Evolutionary conservation across 2,797 vertebrate genomes (phyloP), one percentile per base, ranked within the genome.

Genomic region (Loriculus beryllinus): DNA sequence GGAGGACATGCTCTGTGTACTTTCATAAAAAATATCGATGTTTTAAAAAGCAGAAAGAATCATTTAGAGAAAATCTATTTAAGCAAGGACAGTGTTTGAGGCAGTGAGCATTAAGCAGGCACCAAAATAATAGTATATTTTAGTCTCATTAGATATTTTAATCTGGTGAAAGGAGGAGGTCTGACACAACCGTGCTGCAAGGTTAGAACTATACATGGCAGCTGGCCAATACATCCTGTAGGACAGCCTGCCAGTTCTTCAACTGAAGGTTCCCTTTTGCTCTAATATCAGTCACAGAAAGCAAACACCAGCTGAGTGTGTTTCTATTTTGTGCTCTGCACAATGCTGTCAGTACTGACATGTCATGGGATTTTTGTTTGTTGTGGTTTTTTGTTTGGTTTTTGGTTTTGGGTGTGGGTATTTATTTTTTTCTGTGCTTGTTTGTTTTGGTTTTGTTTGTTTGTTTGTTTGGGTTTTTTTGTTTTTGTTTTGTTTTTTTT

Each of bases 291-390:
- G 10, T 45, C 62, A 57, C 65, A 71, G 57, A 49, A 76, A 45
- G 47, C 45, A 74, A 78, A 33, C 31, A 31, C 3, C 45, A 70
- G 56, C 23, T 6, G 3, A 82, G 16, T 2, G 43, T 0, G 0
- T 20, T 75, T 60, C 79, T 47, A 6, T 57, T 82, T 39, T 45
- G 52, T 63, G 57, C 40, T 80, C 54, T n/a, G 13, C 26, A 14
- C 33, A 26, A 19, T 35, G 25, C 31, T 65, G 78, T 65, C 88
- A 76, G n/a, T 10, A 31, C 35, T 64, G 72, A 81, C 31, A 35
- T 7, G 2, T 8, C 0, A 0, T 4, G 1, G 52, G 14, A 11
- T 4, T 18, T 7, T 7, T 8, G 19, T 7, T 10, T 48, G 21
- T 19, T 39, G 35, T 56, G 56, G 33, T 10, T 23, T 12, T 35